Evolutionary conservation across 2,797 vertebrate species (phyloP).

Genomic region (Alcedo quadribrachys): DNA sequence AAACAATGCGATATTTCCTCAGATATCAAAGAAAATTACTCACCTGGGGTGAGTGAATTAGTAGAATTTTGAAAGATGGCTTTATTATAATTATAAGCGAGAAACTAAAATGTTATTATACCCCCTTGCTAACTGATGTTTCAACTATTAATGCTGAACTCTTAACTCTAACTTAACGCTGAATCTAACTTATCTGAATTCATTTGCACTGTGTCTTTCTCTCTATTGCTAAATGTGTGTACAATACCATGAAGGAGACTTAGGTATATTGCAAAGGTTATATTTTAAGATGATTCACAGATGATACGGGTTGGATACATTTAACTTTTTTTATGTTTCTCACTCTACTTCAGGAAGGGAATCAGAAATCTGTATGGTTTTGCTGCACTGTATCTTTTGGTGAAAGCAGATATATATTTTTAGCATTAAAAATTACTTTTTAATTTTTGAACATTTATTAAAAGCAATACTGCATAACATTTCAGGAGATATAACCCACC

Average conservation of each 20-base stretch:
- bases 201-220: background rate
- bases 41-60: background rate
- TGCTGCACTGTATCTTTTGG: background rate
- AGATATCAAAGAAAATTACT: background rate
- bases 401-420: slow-evolving; percentile 16
- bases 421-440: background rate
- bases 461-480: background rate
- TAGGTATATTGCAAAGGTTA: slow-evolving; percentile 46
- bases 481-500: slow-evolving; percentile 27
- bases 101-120: slow-evolving; percentile 6
- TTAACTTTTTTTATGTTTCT: slow-evolving; percentile 27
- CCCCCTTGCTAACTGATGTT: slow-evolving; percentile 11
- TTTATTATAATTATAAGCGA: background rate
- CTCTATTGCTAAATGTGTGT: slow-evolving; percentile 14
- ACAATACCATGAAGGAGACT: slow-evolving; percentile 43
- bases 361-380: background rate
- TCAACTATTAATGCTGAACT: slow-evolving; percentile 29
- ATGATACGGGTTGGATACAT: background rate
- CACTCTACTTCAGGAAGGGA: background rate
- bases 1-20: background rate
- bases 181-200: background rate
- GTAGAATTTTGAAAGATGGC: background rate
- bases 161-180: background rate
- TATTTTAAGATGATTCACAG: background rate
- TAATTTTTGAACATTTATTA: slow-evolving; percentile 56